Conservation (phyloP, 2,888 invertebrate species). For the Dryomyza anilis region DNA sequence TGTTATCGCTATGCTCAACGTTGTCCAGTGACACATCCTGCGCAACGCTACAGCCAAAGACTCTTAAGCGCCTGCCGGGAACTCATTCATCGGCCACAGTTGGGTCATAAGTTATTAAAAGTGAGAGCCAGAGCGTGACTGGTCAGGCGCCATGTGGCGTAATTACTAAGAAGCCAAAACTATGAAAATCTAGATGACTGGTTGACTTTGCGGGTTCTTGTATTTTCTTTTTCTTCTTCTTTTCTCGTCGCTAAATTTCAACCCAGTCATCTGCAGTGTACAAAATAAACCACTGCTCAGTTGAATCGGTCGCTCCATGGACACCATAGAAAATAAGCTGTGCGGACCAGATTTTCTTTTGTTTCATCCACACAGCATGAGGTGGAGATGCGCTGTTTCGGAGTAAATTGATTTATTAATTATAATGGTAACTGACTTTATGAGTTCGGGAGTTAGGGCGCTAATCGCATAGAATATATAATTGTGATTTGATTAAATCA, state of each 20-base stretch:
- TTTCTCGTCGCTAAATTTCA: too few relatives aligned
- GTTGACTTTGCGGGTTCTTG: not conserved
- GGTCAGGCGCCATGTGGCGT: not conserved
- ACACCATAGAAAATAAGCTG: not conserved
- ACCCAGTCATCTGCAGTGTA: too few relatives aligned
- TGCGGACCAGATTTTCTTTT: too few relatives aligned
- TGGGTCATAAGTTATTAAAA: not conserved
- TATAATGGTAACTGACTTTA: too few relatives aligned
- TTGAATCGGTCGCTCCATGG: not conserved
- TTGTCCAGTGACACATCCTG: not conserved
- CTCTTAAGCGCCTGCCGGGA: not conserved
- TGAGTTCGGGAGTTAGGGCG: too few relatives aligned
- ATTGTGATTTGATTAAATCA: too few relatives aligned
- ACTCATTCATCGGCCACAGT: not conserved
- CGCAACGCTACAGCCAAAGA: not conserved
- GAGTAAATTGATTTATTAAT: not conserved
- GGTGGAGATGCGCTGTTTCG: too few relatives aligned
- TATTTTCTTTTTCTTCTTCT: not conserved
- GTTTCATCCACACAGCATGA: not conserved
- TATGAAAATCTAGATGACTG: not conserved
- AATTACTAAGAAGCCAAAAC: not conserved
- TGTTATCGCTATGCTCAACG: not conserved
- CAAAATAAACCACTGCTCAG: too few relatives aligned
- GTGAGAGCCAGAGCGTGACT: not conserved
- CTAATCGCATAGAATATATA: too few relatives aligned